Evolutionary conservation across 2,888 invertebrate genomes (phyloP), one percentile per base, ranked within the genome.

Genomic region (Leptogaster cylindrica): DNA sequence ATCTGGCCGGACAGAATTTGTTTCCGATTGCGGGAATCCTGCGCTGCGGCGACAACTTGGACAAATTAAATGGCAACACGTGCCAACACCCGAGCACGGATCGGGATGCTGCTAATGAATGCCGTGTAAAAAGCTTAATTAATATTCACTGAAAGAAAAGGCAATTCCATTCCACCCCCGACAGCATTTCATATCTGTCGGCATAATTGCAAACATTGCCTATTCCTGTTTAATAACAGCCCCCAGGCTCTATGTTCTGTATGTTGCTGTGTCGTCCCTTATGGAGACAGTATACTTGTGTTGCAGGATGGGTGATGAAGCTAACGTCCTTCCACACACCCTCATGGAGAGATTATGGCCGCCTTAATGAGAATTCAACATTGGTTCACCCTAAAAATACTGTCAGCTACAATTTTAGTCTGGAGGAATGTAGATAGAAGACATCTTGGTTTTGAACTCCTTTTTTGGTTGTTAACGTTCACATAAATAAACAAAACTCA

Each of bases 1-100:
- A 61, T 25, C 61, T 61, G 61, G 61, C 55, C 31, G 55, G 55
- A 55, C 55, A 55, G 39, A 33, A 55, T 55, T 55, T 55, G 55
- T 39, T n/a, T 23, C 55, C 39, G 55, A 55, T 36, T 55, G 12
- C 10, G 55, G 20, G 12, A 39, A 12, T 8, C n/a, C 6, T 8
- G 6, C 20, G n/a, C 36, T 23, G 28, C 33, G 20, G 12, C 23
- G 36, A 36, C 39, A 39, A 55, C 55, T 55, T 36, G 36, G 55
- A 55, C 25, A 20, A 55, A 55, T 55, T 55, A 55, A 55, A 55
- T 55, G 31, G 55, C 36, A 23, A 36, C 55, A 55, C 23, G 8
- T 20, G 23, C 36, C 31, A 10, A 18, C 1, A 33, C 3, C 6
- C 55, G 25, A 48, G 12, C 16, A 16, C 20, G 10, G 28, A 18